Base-by-base conservation (phyloP, 2,797 vertebrate species). In the Mycteria americana region DNA sequence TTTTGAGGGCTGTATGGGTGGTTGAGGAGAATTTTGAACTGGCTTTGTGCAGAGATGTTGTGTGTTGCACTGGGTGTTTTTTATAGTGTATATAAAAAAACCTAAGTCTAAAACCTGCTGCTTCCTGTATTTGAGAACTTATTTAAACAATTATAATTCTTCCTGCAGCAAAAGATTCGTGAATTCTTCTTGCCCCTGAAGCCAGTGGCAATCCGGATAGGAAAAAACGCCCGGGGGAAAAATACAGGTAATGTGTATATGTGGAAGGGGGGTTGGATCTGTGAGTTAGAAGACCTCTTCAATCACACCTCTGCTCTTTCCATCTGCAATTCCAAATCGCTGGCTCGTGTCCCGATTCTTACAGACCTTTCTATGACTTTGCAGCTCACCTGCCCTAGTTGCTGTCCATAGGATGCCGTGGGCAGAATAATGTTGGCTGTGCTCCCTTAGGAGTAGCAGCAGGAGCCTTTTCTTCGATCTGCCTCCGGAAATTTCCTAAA, bases 131-230 rank as follows among this genome's bases (percentile, higher is more conserved):
- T 70, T 51, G 48, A 68, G 30, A 64, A 27, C 7, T 76, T 17
- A 5, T 0, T 73, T 39, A 62, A 83, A 21, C 33, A 56, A 37
- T 78, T 74, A 2, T 11, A 25, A 76, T 65, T 65, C 83, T 81
- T 85, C 46, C 72, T 62, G 16, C 83, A 99, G 99, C 98, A 99
- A 98, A 99, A 99, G 78, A 98, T 99, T 5, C 73, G 76, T 64
- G 99, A 99, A 51, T 99, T 99, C 92, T 98, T 99, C 98, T 96
- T 98, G 2, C 99, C 99, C 5, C 97, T 99, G 97, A 99, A 98
- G 69, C 99, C 99, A 5, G 98, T 98, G 67, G 98, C 99, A 19
- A 98, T 99, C 89, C 97, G 99, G 67, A 99, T 99, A 43, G 98
- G 98, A 59, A 98, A 97, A 88, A 99, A 98, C 1, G 57, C 96